Base-by-base conservation (phyloP, 2,113 vertebrate genomes). In the Dolichallabes microphthalmus region DNA sequence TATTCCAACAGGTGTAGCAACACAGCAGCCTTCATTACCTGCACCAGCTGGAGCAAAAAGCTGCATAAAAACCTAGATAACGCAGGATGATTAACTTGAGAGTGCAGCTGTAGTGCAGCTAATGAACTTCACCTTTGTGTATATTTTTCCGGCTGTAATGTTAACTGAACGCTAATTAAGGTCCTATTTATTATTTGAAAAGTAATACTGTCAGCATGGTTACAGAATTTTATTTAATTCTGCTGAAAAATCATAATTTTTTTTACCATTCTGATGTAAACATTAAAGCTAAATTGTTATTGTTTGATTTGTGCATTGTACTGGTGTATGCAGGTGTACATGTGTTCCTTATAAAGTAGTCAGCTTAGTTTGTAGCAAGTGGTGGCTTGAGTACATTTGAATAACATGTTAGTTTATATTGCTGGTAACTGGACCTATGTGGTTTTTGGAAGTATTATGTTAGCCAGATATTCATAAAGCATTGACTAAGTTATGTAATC, bases 41-140 rank as follows among this genome's bases (percentile, higher is more conserved):
- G 19, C 27, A 76, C 73, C 45, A 77, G 58, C 17, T 64, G 73
- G 60, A 84, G 74, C 39, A 77, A 66, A 27, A 32, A 14, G 71
- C 58, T 64, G 13, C 61, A 81, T 81, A 64, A 53, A 82, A 5
- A 77, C 17, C 17, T 4, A 32, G 6, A 52, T 30, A 63, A n/a
- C 63, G 69, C 10, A 63, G 39, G 19, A 63, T 50, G 58, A 53
- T 74, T 75, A 22, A 25, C 53, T 73, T 73, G 32, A 58, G 27
- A 55, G 50, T 69, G 4, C 27, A 55, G 66, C 13, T 83, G 60
- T 68, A 8, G 5, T 35, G 32, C 82, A 83, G 35, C 8, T n/a
- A 52, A 58, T 71, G 8, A 71, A 66, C 61, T 4, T 12, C 3
- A 20, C 30, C 2, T 73, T 30, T 58, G 53, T 27, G 15, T 69